Evolutionary conservation across 2,888 invertebrate genomes (phyloP), one percentile per base, ranked within the genome.

Genomic region (Neuroscelio doddi): DNA sequence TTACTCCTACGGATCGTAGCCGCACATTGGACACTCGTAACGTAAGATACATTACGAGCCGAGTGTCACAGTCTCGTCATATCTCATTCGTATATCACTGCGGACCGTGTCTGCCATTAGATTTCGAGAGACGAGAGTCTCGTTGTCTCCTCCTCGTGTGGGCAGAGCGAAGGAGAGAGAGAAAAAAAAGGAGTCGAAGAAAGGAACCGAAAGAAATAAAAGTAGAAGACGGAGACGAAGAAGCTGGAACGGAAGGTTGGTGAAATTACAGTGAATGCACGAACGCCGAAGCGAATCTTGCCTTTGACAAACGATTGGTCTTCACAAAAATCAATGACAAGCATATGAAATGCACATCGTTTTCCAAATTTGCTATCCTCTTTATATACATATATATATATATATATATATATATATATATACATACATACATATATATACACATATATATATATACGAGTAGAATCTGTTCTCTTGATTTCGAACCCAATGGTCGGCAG

Each of bases 71-170:
- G 71, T 64, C 70, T 45, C 62, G 72, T 74, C 78, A 72, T 77
- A 77, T 78, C 74, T 79, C 77, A 77, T 78, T 56, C 62, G 52
- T 42, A 72, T 73, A 72, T 70, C 74, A 71, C 68, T 64, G 56
- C 34, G 17, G 15, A 14, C 10, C 51, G 16, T 30, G 29, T 14
- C 24, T 39, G 45, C 24, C 21, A 38, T 17, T 38, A 12, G 38
- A 17, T 17, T 17, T 3, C 27, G 27, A 12, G 12, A 34, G 39
- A 51, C 21, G 51, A 32, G 29, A 51, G 42, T 34, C 32, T 34
- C 42, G 42, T 24, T 41, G 32, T 42, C 51, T 42, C 38, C 21
- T 17, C 42, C 21, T 30, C 42, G 8, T 17, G 30, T 29, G 29
- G 41, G 39, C 39, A 41, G 30, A 17, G 30, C n/a, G n/a, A n/a